phyloP scores from a whole-genome alignment of 2,113 vertebrate species.

The Saccopteryx bilineata region DNA sequence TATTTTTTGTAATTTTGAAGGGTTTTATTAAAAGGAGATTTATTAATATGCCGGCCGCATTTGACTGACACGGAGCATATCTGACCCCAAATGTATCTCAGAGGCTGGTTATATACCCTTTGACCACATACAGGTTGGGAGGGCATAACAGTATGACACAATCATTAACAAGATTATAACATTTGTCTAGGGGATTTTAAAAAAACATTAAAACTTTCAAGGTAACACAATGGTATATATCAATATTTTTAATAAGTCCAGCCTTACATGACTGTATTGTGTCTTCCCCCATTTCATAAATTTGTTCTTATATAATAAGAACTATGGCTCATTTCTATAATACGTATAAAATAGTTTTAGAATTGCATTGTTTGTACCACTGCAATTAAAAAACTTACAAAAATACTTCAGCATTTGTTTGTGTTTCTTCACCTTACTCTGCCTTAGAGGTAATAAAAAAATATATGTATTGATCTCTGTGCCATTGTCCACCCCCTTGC shows the following conservation, averaged over 20 bases:
- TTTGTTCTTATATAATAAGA: background rate
- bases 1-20: background rate
- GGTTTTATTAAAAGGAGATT: no score
- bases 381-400: background rate
- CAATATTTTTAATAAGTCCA: background rate
- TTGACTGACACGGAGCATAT: no score
- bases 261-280: background rate
- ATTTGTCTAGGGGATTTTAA: no score
- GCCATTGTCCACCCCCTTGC: background rate
- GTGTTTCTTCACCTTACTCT: background rate
- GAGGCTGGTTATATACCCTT: no score
- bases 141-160: no score
- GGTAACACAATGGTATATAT: background rate
- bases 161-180: no score
- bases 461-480: background rate
- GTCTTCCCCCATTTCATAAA: background rate
- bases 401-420: background rate
- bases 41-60: no score
- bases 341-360: background rate
- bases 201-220: no score
- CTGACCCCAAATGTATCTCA: no score
- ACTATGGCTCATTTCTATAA: background rate
- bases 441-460: constrained; percentile 7
- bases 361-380: background rate
- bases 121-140: no score